A percentile compares a stretch with the other conserved stretches of the same genome.
phyloP scores from a whole-genome alignment of 1,140 invertebrate genomes.

The Maniola jurtina region DNA sequence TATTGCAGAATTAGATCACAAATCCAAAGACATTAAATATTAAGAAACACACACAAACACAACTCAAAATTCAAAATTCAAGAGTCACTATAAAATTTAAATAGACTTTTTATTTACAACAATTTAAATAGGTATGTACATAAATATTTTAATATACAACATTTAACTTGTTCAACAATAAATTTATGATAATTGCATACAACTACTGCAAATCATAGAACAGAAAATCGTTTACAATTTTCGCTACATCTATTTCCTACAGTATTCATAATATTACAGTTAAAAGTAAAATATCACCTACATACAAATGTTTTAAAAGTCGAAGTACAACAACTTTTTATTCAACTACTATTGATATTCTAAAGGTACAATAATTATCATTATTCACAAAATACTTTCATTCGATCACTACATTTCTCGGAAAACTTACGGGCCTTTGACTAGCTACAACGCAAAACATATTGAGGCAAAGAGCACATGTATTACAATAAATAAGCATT shows the following conservation, averaged over 20 bases:
- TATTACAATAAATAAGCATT: background rate
- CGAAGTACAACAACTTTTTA: constrained; percentile 14
- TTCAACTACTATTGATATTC: constrained; percentile 9
- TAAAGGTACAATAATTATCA: constrained; percentile 8
- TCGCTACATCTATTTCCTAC: constrained; percentile 4
- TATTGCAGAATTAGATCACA: constrained; percentile 19
- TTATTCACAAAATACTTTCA: constrained; percentile 13
- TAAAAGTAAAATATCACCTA: constrained; percentile 17
- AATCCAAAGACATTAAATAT: constrained; percentile 15
- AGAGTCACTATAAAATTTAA: constrained; percentile 18
- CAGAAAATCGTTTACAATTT: constrained; percentile 16
- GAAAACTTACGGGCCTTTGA: constrained; percentile 16
- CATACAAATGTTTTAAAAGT: constrained; percentile 5
- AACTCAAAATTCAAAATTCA: constrained; percentile 21
- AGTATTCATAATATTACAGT: constrained; percentile 11
- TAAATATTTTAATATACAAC: constrained; percentile 68
- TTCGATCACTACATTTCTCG: constrained; percentile 10
- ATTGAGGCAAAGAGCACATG: constrained; percentile 13
- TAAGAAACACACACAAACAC: constrained; percentile 17
- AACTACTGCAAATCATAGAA: constrained; percentile 19
- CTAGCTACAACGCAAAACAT: constrained; percentile 21
- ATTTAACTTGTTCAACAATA: constrained; percentile 65
- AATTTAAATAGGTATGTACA: constrained; percentile 72
- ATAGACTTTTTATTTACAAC: constrained; percentile 75
- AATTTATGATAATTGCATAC: constrained; percentile 34